A percentile compares a stretch with the other conserved stretches of the same genome.
Conservation (phyloP, 30 jellyfish, hydroid and myxozoan species). For the Rhopilema esculentum region DNA sequence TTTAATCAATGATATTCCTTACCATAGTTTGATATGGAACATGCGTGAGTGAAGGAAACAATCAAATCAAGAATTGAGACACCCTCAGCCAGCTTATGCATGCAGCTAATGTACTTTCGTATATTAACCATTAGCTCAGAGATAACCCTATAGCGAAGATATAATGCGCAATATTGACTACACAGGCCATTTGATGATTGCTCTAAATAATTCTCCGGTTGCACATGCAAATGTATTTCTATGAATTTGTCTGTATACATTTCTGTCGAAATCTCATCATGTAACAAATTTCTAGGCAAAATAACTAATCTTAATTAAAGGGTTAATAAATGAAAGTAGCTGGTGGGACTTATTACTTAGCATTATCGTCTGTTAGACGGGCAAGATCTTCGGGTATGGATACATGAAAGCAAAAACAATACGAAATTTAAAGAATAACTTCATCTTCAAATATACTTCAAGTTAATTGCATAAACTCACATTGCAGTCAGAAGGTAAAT, state of each 20-base stretch:
- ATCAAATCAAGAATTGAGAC: constrained; percentile 85
- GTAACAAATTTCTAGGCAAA: too few species aligned
- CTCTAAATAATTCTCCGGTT: background rate
- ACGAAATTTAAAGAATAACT: too few species aligned
- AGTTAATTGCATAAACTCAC: too few species aligned
- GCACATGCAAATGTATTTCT: too few species aligned
- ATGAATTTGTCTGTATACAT: too few species aligned
- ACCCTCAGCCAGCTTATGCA: constrained; percentile 93
- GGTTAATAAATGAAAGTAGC: too few species aligned
- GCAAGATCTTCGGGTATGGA: background rate
- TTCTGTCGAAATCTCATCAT: too few species aligned
- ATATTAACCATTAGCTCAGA: constrained; percentile 77
- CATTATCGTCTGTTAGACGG: too few species aligned
- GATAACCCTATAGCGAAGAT: constrained; percentile 68
- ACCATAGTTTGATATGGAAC: constrained; percentile 86
- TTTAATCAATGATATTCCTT: background rate
- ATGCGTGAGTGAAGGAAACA: constrained; percentile 86
- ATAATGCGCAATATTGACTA: background rate
- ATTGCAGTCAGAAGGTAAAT: constrained; percentile 76
- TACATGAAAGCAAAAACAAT: background rate
- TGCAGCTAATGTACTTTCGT: constrained; percentile 81
- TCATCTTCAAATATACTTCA: too few species aligned
- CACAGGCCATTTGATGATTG: background rate
- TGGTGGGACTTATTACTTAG: too few species aligned
- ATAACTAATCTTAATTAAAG: too few species aligned